phyloP scores from a whole-genome alignment of 2,113 vertebrate species.

The Pandion haliaetus region DNA sequence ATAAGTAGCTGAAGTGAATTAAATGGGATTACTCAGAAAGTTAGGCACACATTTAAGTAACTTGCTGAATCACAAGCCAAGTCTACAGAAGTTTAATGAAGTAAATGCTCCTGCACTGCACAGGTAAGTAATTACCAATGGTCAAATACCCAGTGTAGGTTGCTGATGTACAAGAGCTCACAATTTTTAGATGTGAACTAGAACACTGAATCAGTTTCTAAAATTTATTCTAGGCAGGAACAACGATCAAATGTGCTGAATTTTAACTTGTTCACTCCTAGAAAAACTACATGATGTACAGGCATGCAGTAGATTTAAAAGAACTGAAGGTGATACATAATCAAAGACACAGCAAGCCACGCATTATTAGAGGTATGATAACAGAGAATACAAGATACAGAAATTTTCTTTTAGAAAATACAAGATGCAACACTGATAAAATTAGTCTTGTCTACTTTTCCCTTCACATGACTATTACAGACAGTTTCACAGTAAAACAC shows the following conservation, averaged over 20 bases:
- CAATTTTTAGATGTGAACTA: background rate
- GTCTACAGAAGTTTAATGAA: background rate
- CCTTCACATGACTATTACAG: background rate
- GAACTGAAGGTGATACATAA: background rate
- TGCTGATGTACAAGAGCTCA: background rate
- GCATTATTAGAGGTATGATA: background rate
- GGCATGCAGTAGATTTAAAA: background rate
- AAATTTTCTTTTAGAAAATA: background rate
- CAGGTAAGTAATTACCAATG: background rate
- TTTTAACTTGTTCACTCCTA: background rate
- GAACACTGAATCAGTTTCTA: background rate
- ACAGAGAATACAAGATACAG: background rate
- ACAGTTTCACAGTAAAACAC: background rate
- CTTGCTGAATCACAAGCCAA: background rate
- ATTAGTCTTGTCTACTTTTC: background rate
- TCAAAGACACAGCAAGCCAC: background rate
- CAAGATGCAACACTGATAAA: background rate
- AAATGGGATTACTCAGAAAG: background rate
- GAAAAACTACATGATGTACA: background rate
- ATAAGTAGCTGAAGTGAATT: background rate
- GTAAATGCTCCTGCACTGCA: background rate
- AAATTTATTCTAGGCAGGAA: background rate
- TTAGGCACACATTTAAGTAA: background rate
- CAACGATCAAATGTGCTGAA: background rate
- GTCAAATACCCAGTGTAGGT: background rate